Conservation (phyloP, 30 jellyfish, hydroid and myxozoan species). For the Catostylus mosaicus region DNA sequence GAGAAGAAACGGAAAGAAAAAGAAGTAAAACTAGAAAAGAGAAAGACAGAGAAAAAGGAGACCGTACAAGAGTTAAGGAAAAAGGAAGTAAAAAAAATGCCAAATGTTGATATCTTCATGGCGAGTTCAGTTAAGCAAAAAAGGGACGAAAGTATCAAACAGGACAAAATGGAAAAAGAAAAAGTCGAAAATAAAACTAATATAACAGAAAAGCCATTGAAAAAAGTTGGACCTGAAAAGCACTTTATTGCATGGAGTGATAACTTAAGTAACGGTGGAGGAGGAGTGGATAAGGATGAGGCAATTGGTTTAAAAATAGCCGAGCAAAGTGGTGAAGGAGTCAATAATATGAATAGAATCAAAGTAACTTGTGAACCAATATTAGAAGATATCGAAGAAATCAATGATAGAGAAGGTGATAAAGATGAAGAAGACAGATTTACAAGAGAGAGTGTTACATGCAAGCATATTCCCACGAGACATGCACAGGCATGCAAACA, state of each 20-base stretch:
- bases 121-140: neutral
- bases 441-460: neutral
- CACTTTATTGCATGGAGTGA: too few relatives aligned
- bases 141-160: neutral
- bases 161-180: neutral
- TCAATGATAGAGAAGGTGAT: neutral
- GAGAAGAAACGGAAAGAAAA: neutral
- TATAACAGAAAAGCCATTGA: too few relatives aligned
- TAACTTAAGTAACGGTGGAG: too few relatives aligned
- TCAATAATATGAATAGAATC: too few relatives aligned
- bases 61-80: neutral
- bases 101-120: neutral
- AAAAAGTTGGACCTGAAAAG: too few relatives aligned
- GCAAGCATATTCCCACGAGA: neutral
- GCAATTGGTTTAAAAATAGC: too few relatives aligned
- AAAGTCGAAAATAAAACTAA: too few relatives aligned
- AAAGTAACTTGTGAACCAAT: neutral
- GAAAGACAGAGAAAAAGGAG: neutral
- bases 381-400: neutral
- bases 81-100: neutral
- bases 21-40: neutral
- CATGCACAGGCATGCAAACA: neutral
- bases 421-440: neutral
- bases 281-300: too few relatives aligned
- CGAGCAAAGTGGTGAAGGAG: too few relatives aligned